Evolutionary conservation across 2,888 invertebrate genomes (phyloP), one percentile per base, ranked within the genome.

Genomic region (Pimpla rufipes): DNA sequence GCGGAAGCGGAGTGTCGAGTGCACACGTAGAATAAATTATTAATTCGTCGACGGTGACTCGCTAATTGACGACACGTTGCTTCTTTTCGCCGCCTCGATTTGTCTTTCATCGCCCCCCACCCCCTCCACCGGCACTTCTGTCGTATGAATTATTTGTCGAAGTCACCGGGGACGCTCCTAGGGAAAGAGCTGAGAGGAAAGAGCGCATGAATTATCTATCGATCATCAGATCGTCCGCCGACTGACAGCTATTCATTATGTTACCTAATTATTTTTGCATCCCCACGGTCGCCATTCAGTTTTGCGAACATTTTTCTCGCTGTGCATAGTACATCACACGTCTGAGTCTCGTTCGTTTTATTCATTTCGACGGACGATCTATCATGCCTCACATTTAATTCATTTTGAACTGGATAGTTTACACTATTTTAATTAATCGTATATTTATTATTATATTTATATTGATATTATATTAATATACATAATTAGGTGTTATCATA

Each of bases 31-130:
- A 40, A n/a, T 37, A 55, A 16, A 50, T 52, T 64, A 42, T 70
- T 52, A 52, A 64, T 78, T 40, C 11, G 35, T 42, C 62, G 18
- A 35, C 68, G 50, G 70, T 78, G 52, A 78, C 64, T 45, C 40
- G 77, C 23, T 45, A 37, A 68, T 73, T 35, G 59, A 78, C 52
- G 42, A 52, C 42, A 13, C 62, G 50, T 18, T 11, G 18, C 37
- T 35, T 67, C 10, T 68, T 11, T n/a, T 52, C 62, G 18, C 29
- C 8, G 11, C 23, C 21, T 52, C 78, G 42, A 62, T 70, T 64
- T 64, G 50, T 50, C 70, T 64, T 68, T 35, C 64, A 70, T 55
- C 37, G 11, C 21, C 59, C 35, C 18, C 29, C 29, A 29, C 29
- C 5, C 29, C 5, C 29, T 5, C 29, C 29, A 5, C 23, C 21